phyloP scores from a whole-genome alignment of 2,113 vertebrate species.

The Pristiophorus japonicus region DNA sequence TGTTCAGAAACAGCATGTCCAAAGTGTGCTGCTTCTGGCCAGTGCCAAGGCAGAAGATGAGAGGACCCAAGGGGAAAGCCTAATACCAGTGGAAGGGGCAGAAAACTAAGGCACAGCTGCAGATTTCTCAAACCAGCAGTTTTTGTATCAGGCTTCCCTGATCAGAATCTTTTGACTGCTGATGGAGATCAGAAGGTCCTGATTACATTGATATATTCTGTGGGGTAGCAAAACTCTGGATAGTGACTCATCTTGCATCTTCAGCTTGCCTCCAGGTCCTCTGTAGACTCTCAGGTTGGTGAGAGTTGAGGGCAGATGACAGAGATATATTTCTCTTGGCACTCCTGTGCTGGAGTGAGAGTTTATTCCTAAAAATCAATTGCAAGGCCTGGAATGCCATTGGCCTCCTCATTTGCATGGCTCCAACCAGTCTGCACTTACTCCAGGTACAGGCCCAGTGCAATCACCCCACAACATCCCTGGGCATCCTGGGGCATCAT shows the following conservation, averaged over 20 bases:
- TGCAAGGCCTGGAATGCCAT: neutral
- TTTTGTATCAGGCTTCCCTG: neutral
- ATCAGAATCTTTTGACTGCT: neutral
- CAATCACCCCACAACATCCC: neutral
- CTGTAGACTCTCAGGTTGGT: neutral
- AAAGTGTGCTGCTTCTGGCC: neutral
- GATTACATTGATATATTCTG: neutral
- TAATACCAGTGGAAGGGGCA: neutral
- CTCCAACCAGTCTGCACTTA: neutral
- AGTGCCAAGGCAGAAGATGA: neutral
- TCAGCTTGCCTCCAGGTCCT: neutral
- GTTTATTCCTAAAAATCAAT: neutral
- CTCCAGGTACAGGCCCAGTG: neutral
- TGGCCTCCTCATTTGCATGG: neutral
- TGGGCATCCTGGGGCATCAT: neutral
- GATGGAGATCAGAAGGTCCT: neutral
- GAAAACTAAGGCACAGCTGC: no score
- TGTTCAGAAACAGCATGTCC: neutral
- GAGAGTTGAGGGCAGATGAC: neutral
- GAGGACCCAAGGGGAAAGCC: neutral
- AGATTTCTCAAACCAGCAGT: neutral
- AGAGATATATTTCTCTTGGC: neutral
- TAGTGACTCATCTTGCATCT: neutral
- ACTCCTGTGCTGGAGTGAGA: neutral
- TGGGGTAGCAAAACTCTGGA: neutral